These are phyloP conservation scores for Oreocharis arfaki DNA, from an alignment of 2,113 vertebrate species.

Conservation along the genomic window DNA sequence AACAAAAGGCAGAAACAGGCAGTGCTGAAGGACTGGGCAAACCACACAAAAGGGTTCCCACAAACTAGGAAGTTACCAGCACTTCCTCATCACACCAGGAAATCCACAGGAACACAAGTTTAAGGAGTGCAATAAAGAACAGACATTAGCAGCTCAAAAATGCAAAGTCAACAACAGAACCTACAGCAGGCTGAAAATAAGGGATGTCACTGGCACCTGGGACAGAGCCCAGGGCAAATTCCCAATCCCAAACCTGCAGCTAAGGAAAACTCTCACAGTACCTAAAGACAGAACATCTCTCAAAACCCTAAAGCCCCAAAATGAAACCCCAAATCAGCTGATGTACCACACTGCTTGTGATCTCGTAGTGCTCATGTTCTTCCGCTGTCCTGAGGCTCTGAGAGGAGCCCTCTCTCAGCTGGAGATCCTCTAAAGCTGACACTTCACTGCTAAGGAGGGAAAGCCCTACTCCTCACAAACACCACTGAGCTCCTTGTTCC, in stretches of 20 bases:
- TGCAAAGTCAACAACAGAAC: background rate
- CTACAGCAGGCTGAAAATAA: background rate
- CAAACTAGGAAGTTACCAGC: background rate
- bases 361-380: background rate
- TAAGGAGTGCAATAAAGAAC: background rate
- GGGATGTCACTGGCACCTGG: fast-evolving
- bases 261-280: background rate
- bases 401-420: background rate
- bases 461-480: background rate
- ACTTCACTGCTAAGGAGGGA: background rate
- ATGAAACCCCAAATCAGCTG: background rate
- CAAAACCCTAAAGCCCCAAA: fast-evolving
- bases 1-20: background rate
- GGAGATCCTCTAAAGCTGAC: background rate
- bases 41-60: background rate
- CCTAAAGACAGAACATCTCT: background rate
- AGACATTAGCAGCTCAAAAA: background rate
- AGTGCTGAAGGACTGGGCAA: background rate
- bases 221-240: background rate
- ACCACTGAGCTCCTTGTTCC: background rate
- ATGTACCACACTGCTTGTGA: fast-evolving
- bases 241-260: background rate
- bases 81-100: background rate
- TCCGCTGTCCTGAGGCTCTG: background rate
- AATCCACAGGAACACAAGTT: background rate